Evolutionary conservation across 2,888 invertebrate genomes (phyloP).

Genomic region (Electrophaes corylata): DNA sequence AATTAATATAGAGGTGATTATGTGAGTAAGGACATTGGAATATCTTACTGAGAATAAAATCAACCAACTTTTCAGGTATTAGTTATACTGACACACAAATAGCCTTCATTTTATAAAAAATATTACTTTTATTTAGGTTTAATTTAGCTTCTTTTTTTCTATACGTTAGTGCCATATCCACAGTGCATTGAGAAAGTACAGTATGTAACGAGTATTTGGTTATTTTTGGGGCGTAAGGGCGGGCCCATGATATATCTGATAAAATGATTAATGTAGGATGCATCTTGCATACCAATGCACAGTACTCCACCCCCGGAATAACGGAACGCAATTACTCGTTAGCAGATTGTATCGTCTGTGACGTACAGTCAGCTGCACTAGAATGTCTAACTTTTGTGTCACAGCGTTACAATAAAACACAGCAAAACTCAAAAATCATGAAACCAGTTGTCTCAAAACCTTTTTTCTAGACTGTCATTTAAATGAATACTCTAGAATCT

Average conservation of each 20-base stretch:
- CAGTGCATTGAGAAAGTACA: conserved; percentile 60
- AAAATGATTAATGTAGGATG: conserved; percentile 17
- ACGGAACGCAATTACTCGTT: conserved; percentile 43
- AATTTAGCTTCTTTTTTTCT: conserved; percentile 28
- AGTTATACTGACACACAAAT: conserved; percentile 47
- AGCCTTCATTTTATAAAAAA: conserved; percentile 45
- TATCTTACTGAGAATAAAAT: conserved; percentile 48
- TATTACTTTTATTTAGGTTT: conserved; percentile 37
- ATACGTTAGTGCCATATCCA: conserved; percentile 66
- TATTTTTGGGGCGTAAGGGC: conserved; percentile 29
- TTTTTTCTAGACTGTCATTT: too few relatives aligned
- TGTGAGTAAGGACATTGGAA: conserved; percentile 53
- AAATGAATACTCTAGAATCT: too few relatives aligned
- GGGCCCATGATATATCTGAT: conserved; percentile 28
- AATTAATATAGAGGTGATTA: conserved; percentile 57
- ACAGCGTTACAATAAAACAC: too few relatives aligned
- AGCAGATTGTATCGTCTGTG: conserved; percentile 58
- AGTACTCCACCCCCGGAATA: conserved; percentile 24
- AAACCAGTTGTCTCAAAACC: too few relatives aligned
- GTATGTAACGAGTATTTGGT: conserved; percentile 45
- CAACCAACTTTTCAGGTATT: conserved; percentile 41
- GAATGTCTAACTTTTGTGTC: too few relatives aligned
- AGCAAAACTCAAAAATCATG: too few relatives aligned
- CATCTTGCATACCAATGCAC: neutral
- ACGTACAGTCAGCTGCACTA: too few relatives aligned